phyloP scores from a whole-genome alignment of 2,888 invertebrate genomes.

The Philopedon plagiatum region DNA sequence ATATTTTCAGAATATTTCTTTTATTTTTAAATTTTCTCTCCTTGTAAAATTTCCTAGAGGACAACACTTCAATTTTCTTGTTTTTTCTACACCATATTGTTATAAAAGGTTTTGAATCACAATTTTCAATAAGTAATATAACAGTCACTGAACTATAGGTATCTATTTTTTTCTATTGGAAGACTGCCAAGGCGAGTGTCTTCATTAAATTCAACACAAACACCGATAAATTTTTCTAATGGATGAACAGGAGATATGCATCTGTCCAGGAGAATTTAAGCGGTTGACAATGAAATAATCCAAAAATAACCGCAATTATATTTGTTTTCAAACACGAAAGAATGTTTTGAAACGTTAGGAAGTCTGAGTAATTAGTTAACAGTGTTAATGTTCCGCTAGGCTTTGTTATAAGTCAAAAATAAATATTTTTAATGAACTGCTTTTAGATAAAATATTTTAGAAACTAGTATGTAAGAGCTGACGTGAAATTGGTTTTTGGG shows the following conservation, averaged over 20 bases:
- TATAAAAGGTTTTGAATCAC: too few relatives aligned
- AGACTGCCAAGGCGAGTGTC: not conserved
- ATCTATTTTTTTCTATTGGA: not conserved
- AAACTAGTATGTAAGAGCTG: too few relatives aligned
- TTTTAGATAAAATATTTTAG: too few relatives aligned
- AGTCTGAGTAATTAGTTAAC: not conserved
- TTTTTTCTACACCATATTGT: too few relatives aligned
- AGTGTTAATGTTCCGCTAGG: not conserved
- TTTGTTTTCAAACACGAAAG: not conserved
- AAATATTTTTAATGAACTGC: too few relatives aligned
- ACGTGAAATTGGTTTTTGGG: too few relatives aligned
- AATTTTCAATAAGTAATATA: not conserved
- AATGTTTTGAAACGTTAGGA: not conserved
- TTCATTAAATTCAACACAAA: not conserved
- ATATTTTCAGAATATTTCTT: too few relatives aligned
- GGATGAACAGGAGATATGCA: not conserved
- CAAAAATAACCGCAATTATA: not conserved
- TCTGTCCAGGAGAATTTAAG: not conserved
- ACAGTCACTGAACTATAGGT: not conserved
- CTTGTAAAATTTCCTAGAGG: too few relatives aligned
- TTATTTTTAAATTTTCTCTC: too few relatives aligned
- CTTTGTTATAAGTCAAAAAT: too few relatives aligned
- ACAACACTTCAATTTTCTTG: too few relatives aligned
- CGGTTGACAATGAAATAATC: not conserved
- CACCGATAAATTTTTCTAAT: slow-evolving; percentile 9